Evolutionary conservation across 2,113 vertebrate genomes (phyloP).

Genomic region (Panurus biarmicus): DNA sequence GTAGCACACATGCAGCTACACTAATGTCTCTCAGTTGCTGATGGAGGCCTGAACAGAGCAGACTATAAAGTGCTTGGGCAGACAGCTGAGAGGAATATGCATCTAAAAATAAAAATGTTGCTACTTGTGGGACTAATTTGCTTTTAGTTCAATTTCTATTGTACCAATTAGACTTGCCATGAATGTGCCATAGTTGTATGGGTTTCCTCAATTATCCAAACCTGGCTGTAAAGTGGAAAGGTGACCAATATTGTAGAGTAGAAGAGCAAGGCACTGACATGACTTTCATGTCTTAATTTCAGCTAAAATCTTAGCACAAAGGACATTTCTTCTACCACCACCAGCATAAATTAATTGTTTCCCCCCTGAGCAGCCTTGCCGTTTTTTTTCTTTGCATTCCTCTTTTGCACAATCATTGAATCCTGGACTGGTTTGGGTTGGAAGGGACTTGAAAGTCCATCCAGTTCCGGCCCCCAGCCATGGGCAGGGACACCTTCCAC

Average conservation of each 20-base stretch:
- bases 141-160: background rate
- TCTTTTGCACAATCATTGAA: background rate
- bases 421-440: rapidly evolving
- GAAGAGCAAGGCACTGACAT: background rate
- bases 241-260: background rate
- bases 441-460: background rate
- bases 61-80: background rate
- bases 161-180: background rate
- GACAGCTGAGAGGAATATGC: background rate
- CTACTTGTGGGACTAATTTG: background rate
- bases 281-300: background rate
- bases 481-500: background rate
- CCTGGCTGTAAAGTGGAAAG: background rate
- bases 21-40: slow-evolving; percentile 22
- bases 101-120: background rate
- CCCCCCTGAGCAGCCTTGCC: background rate
- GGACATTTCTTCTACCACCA: background rate
- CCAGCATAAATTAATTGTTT: background rate
- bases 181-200: background rate
- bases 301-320: background rate
- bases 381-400: background rate
- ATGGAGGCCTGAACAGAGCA: background rate
- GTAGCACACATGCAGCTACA: slow-evolving; percentile 46
- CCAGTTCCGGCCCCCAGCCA: rapidly evolving
- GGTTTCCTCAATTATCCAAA: background rate